Percentiles rank a stretch among this genome's conserved stretches.
phyloP scores from a whole-genome alignment of 2,113 vertebrate species.

The Muscicapa adusta region DNA sequence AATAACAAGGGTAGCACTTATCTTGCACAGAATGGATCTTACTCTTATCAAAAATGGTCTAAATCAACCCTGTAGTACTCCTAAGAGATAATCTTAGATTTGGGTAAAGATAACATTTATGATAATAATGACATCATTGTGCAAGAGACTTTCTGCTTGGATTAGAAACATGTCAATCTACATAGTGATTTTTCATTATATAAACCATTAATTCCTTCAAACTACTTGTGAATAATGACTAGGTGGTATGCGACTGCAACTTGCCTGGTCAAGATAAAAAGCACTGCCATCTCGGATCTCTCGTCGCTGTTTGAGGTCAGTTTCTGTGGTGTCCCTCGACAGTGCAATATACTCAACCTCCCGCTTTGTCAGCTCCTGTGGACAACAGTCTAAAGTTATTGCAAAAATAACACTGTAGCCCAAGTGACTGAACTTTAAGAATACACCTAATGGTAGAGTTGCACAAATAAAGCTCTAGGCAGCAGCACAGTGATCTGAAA shows the following conservation, averaged over 20 bases:
- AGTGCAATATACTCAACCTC: slow-evolving; percentile 93
- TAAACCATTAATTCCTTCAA: neutral
- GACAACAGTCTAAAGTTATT: slow-evolving; percentile 2
- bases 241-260: neutral
- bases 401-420: slow-evolving; percentile 1
- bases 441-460: neutral
- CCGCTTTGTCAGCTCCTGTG: slow-evolving; percentile 89
- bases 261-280: slow-evolving; percentile 95
- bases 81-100: neutral
- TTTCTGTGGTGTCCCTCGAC: slow-evolving; percentile 94
- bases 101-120: neutral
- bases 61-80: neutral
- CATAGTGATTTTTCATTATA: neutral
- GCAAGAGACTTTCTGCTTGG: neutral
- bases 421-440: neutral
- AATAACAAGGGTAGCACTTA: neutral
- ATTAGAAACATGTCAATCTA: neutral
- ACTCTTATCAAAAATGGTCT: neutral
- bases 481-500: neutral
- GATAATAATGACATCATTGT: neutral
- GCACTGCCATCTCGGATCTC: slow-evolving; percentile 92
- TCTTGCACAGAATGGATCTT: neutral
- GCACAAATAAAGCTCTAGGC: neutral
- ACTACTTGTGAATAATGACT: neutral
- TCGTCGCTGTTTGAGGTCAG: slow-evolving; percentile 92